phyloP scores from a whole-genome alignment of 1,140 invertebrate species.

The Magallana angulata region DNA sequence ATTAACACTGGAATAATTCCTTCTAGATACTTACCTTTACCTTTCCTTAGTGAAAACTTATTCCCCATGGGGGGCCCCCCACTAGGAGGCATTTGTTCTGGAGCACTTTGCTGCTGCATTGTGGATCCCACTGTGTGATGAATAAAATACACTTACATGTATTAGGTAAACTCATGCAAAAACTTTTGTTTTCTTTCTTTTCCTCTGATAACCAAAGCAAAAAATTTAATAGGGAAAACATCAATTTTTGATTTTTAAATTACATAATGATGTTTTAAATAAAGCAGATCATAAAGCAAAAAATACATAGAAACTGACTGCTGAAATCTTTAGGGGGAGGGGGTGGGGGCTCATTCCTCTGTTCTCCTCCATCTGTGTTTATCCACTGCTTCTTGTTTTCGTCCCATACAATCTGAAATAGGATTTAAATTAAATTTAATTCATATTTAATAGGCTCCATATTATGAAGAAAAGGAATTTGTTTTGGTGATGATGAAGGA shows the following conservation, averaged over 20 bases:
- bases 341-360: constrained; percentile 80
- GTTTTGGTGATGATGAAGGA: too few relatives aligned
- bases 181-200: too few relatives aligned
- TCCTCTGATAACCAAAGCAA: too few relatives aligned
- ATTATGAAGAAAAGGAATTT: too few relatives aligned
- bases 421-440: not conserved
- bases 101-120: not conserved
- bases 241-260: too few relatives aligned
- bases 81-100: not conserved
- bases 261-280: too few relatives aligned
- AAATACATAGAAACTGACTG: constrained; percentile 52
- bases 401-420: constrained; percentile 93
- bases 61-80: constrained; percentile 24
- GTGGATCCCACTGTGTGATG: not conserved
- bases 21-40: not conserved
- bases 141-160: too few relatives aligned
- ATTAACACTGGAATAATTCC: not conserved
- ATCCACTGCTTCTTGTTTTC: constrained; percentile 89
- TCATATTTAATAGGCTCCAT: too few relatives aligned
- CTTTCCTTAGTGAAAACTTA: constrained; percentile 38
- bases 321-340: constrained; percentile 88
- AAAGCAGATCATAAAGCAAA: too few relatives aligned
- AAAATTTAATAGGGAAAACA: too few relatives aligned
- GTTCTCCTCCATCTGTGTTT: constrained; percentile 88
- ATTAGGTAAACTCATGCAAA: too few relatives aligned